These are phyloP conservation scores for Meles meles DNA, from an alignment of 2,113 vertebrate species.

Conservation along the genomic window DNA sequence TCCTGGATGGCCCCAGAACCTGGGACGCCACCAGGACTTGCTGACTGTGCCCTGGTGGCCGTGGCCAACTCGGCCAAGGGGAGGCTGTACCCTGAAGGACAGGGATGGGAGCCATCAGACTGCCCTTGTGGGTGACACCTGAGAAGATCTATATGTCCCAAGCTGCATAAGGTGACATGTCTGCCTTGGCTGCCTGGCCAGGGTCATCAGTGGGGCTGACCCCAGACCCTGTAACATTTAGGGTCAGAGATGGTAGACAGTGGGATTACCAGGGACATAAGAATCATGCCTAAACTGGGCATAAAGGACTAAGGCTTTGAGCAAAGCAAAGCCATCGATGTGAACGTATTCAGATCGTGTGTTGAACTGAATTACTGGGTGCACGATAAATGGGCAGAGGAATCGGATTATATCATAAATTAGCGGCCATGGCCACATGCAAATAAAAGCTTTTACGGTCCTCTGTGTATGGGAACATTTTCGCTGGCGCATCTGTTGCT, in stretches of 20 bases:
- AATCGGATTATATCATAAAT: neutral
- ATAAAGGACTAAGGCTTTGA: neutral
- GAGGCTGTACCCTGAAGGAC: neutral
- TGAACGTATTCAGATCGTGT: accelerated
- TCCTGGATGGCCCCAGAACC: neutral
- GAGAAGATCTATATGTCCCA: neutral
- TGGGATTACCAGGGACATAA: no score
- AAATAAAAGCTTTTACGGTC: neutral
- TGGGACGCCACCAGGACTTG: neutral
- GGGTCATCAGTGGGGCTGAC: accelerated
- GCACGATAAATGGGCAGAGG: neutral
- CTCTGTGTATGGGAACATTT: neutral
- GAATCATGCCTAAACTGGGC: neutral
- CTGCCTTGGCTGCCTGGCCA: neutral
- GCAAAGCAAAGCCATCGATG: neutral
- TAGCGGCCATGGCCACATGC: neutral
- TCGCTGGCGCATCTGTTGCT: slow-evolving; percentile 36
- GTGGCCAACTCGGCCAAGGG: accelerated
- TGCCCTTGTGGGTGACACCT: accelerated
- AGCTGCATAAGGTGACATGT: neutral
- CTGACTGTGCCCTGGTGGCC: neutral
- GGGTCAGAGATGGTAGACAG: neutral
- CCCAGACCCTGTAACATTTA: neutral
- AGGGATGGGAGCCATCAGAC: neutral
- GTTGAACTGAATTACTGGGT: accelerated